Evolutionary conservation across 2,888 invertebrate species (phyloP).

Genomic region (Aphidoletes aphidimyza): DNA sequence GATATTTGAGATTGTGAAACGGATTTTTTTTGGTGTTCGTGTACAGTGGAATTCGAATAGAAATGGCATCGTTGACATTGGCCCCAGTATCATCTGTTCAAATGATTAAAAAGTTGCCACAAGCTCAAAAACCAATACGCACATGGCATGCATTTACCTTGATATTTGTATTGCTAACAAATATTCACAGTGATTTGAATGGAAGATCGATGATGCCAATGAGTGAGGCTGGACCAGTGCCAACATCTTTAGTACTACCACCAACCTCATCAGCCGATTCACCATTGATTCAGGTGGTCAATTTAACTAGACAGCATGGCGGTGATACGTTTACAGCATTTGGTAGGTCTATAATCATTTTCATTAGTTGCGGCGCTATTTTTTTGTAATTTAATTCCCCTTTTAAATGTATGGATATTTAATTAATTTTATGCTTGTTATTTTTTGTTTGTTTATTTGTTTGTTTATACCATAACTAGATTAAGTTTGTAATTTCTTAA

Average conservation of each 20-base stretch:
- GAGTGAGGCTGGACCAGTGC: background rate
- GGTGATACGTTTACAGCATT: slow-evolving; percentile 65
- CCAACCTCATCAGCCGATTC: slow-evolving; percentile 58
- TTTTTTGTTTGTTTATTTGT: background rate
- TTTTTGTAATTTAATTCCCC: background rate
- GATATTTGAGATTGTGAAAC: no score
- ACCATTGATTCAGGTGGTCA: slow-evolving; percentile 62
- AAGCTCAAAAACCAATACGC: background rate
- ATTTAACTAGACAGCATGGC: slow-evolving; percentile 66
- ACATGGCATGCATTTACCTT: background rate
- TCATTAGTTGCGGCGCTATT: background rate
- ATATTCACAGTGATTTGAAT: background rate
- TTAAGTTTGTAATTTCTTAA: background rate
- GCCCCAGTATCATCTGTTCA: background rate
- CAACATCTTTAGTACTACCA: slow-evolving; percentile 44
- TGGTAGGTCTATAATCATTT: slow-evolving; percentile 61
- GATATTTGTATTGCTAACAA: background rate
- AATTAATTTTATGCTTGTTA: background rate
- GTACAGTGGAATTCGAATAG: background rate
- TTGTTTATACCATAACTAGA: background rate
- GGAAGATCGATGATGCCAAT: background rate
- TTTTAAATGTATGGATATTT: background rate
- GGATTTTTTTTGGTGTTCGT: background rate
- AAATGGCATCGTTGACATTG: background rate
- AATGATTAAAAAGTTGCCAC: background rate